Conservation (phyloP, 2,113 vertebrate genomes). For the Hemibagrus wyckioides region DNA sequence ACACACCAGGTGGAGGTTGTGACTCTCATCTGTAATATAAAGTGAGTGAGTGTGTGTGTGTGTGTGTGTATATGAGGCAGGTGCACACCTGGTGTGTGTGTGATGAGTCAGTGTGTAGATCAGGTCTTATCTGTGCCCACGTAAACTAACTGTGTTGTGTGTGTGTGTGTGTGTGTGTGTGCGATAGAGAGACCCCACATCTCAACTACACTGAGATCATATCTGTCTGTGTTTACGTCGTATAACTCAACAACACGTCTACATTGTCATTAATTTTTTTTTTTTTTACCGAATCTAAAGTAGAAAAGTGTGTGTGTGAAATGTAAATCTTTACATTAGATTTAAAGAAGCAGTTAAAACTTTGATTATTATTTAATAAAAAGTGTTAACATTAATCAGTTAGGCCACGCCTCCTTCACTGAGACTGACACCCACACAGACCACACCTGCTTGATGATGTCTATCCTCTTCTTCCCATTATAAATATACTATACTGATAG, state of each 20-base stretch:
- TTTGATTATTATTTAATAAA: not conserved
- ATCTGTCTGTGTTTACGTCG: conserved; percentile 6
- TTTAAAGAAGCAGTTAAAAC: not conserved
- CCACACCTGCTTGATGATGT: no score
- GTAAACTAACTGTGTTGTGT: not conserved
- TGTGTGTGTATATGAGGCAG: conserved; percentile 18
- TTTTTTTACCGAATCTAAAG: not conserved
- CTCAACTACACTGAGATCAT: not conserved
- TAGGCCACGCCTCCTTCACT: not conserved
- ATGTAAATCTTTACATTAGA: not conserved
- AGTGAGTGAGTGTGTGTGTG: not conserved
- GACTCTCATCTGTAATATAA: not conserved
- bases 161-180: not conserved
- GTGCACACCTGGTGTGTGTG: conserved; percentile 65
- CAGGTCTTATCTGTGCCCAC: conserved; percentile 3
- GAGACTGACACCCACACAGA: no score
- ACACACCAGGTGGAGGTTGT: conserved; percentile 25
- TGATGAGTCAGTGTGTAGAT: conserved; percentile 57
- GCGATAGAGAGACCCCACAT: not conserved
- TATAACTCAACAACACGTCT: not conserved
- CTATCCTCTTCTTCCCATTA: not conserved
- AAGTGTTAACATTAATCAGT: not conserved
- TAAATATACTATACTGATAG: not conserved
- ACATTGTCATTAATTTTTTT: not conserved
- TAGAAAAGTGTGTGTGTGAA: not conserved